Base-by-base conservation (phyloP, 2,888 invertebrate species). In the Thereva unica region DNA sequence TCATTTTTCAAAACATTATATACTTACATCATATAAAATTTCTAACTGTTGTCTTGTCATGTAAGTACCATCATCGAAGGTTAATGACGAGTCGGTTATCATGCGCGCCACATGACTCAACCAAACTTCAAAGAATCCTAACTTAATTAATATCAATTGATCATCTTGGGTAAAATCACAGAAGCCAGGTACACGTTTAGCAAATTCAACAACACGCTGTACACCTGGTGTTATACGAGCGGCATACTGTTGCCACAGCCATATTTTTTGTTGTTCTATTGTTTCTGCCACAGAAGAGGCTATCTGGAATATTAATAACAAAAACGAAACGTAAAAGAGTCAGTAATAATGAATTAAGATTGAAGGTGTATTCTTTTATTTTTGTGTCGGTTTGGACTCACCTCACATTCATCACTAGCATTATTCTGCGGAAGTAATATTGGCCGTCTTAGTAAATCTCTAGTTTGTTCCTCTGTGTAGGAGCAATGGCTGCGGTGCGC, bases 61-160 rank as follows among this genome's bases (percentile, higher is more conserved):
- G 73, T 88, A 89, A 55, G 90, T 90, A 47, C 97, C 97, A 78
- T 97, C 95, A 72, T 93, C 91, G 78, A 97, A 93, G 68, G 94
- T 91, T 78, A 97, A 84, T 72, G 88, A 87, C 59, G 88, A 84
- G 68, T 89, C 86, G 45, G 88, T 88, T 49, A 92, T 90, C 82
- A 94, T 86, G 71, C 91, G 87, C 7, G 93, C 87, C 71, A 92
- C 89, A 76, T 95, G 90, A 55, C 92, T 89, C 72, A 97, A 85
- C 96, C 97, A 97, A 70, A 96, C 89, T 83, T 97, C 97, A 80
- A 96, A 95, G 84, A 98, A 98, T 69, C 97, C 96, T 77, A 90
- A 88, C 85, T 98, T 97, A 77, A 97, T 95, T 72, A 98, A 86
- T 73, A 97, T 95, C 73, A 98, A 86, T 82, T 98, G 97, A 83